These are phyloP conservation scores for Gobio gobio DNA, from an alignment of 2,113 vertebrate genomes.

Conservation along the genomic window DNA sequence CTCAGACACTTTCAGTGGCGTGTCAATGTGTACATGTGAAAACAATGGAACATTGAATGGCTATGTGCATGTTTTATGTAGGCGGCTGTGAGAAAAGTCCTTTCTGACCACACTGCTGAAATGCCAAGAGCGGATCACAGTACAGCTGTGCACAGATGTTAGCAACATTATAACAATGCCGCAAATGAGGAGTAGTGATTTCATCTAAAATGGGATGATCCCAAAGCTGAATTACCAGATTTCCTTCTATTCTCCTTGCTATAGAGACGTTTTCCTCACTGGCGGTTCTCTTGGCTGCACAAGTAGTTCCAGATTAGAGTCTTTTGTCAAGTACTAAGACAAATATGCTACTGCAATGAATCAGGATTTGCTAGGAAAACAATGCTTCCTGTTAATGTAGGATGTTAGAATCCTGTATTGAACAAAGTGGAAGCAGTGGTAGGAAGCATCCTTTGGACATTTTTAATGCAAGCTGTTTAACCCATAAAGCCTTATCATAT, in stretches of 20 bases:
- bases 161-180: not conserved
- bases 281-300: slow-evolving; percentile 34
- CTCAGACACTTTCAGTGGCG: slow-evolving; percentile 7
- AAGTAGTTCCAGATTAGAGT: not conserved
- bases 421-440: not conserved
- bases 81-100: slow-evolving; percentile 18
- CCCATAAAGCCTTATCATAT: no score
- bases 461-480: not conserved
- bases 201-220: slow-evolving; percentile 35
- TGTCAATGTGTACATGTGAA: slow-evolving; percentile 45
- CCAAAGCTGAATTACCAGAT: not conserved
- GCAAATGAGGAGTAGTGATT: slow-evolving; percentile 19
- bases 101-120: not conserved
- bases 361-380: slow-evolving; percentile 26
- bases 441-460: not conserved
- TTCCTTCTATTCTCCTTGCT: slow-evolving; percentile 50
- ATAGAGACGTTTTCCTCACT: slow-evolving; percentile 20
- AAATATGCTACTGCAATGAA: slow-evolving; percentile 31
- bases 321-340: slow-evolving; percentile 42
- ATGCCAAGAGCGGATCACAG: slow-evolving; percentile 34
- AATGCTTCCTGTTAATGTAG: slow-evolving; percentile 32
- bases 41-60: slow-evolving; percentile 4
- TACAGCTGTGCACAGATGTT: slow-evolving; percentile 47
- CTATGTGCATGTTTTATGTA: slow-evolving; percentile 19
- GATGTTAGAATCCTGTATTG: slow-evolving; percentile 25